Percentiles rank a stretch among this genome's conserved stretches.
Conservation (phyloP, 2,797 vertebrate species). For the Manis javanica region DNA sequence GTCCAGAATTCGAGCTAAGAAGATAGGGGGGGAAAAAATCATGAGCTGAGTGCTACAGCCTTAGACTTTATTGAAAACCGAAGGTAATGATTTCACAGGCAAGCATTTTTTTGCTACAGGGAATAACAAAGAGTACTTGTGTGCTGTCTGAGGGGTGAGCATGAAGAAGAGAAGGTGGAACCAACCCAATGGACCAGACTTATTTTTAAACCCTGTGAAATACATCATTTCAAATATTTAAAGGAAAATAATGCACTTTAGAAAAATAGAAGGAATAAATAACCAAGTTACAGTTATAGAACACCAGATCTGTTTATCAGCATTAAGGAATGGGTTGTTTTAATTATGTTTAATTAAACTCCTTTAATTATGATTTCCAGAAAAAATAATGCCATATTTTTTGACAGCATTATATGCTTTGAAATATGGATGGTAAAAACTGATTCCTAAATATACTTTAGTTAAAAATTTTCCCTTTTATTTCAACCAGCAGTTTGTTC, state of each 20-base stretch:
- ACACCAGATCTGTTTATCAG: background rate
- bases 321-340: background rate
- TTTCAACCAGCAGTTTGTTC: background rate
- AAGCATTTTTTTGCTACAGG: background rate
- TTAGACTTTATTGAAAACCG: slow-evolving; percentile 58
- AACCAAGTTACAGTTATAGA: background rate
- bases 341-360: background rate
- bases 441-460: background rate
- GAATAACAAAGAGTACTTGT: background rate
- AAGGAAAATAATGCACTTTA: background rate
- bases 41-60: background rate
- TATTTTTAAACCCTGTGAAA: background rate
- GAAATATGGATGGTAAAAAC: background rate
- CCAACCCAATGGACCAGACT: background rate
- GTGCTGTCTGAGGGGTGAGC: background rate
- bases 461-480: background rate
- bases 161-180: background rate
- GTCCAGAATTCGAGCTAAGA: slow-evolving; percentile 65
- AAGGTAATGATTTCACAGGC: slow-evolving; percentile 25
- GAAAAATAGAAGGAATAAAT: background rate
- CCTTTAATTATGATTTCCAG: background rate
- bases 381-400: background rate
- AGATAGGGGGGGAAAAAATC: background rate
- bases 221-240: background rate
- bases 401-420: background rate